These are phyloP conservation scores for Leptestheria dahalacensis DNA, from an alignment of 1,140 invertebrate species.

Conservation along the genomic window DNA sequence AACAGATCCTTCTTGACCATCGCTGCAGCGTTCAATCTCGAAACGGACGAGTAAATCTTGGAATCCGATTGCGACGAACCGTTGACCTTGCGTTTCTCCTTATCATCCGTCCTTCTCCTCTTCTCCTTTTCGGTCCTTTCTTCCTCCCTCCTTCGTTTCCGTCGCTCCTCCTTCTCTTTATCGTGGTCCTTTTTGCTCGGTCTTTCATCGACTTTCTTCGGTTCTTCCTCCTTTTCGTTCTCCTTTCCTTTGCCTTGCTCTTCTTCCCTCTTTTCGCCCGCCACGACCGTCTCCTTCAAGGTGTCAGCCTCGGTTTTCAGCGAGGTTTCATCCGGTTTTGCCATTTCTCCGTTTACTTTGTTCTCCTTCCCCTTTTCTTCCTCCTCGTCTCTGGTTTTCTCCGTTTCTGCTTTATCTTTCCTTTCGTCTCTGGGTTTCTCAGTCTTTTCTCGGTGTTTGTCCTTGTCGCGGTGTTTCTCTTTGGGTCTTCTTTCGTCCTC, in stretches of 20 bases:
- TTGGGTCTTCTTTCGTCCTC: background rate
- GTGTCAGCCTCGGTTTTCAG: too few species aligned
- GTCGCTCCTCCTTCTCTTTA: background rate
- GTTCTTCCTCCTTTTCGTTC: background rate
- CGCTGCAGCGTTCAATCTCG: background rate
- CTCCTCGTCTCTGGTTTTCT: background rate
- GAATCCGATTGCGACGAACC: conserved; percentile 2
- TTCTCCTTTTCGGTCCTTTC: background rate
- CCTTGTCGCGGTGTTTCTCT: conserved; percentile 10
- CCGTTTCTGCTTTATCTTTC: background rate
- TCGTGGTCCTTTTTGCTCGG: background rate
- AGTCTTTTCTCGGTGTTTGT: conserved; percentile 12
- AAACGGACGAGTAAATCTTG: background rate
- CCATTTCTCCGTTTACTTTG: too few species aligned
- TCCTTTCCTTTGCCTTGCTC: background rate
- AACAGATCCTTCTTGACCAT: conserved; percentile 11
- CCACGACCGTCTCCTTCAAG: too few species aligned
- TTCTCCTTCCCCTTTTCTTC: background rate
- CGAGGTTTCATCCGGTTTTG: too few species aligned
- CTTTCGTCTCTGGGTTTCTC: background rate
- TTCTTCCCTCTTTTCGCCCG: background rate
- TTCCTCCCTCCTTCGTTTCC: background rate
- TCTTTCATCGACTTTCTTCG: too few species aligned
- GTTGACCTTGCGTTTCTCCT: background rate
- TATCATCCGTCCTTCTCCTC: background rate